Conservation (phyloP, 2,888 invertebrate genomes). For the Malthinus flaveolus region DNA sequence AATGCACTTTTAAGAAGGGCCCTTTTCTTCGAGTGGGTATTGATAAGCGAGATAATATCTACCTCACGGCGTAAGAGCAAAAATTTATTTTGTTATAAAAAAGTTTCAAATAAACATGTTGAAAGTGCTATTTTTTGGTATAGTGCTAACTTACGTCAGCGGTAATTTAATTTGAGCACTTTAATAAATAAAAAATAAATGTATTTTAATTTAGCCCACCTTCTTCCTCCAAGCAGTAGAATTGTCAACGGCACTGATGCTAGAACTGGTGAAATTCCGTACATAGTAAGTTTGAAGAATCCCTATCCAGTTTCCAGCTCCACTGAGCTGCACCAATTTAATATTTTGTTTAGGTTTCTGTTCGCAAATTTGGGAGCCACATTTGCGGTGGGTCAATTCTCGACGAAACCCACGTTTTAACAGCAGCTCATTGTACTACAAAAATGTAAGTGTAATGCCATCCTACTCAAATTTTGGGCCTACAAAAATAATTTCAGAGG, state of each 20-base stretch:
- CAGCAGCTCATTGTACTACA: conserved; percentile 16
- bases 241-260: background rate
- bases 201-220: background rate
- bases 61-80: too few relatives aligned
- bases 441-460: conserved; percentile 1
- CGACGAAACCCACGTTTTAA: background rate
- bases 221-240: background rate
- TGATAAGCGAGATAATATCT: too few relatives aligned
- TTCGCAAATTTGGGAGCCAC: background rate
- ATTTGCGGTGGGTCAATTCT: background rate
- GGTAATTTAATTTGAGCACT: too few relatives aligned
- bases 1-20: too few relatives aligned
- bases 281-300: conserved; percentile 7
- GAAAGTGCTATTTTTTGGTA: background rate
- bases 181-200: background rate
- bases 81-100: background rate
- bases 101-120: background rate
- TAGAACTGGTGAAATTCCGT: conserved; percentile 2
- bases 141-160: background rate
- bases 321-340: too few relatives aligned
- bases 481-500: background rate
- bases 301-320: too few relatives aligned
- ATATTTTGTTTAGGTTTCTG: background rate
- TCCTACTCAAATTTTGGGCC: too few relatives aligned
- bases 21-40: too few relatives aligned